phyloP scores from a whole-genome alignment of 1,140 invertebrate genomes.

The Drosophila busckii region DNA sequence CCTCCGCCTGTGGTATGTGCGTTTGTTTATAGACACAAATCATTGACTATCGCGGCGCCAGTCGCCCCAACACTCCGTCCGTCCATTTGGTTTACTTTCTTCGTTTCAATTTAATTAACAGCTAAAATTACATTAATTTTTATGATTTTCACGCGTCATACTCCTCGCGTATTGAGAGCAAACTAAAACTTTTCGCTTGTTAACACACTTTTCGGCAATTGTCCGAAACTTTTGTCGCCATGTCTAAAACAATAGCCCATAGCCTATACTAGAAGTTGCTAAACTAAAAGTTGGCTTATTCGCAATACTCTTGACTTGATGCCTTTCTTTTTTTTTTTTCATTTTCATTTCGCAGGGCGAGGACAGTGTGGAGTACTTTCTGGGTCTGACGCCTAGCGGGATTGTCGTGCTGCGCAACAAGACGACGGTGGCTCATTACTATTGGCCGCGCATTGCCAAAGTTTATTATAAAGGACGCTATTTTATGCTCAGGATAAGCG shows the following conservation, averaged over 20 bases:
- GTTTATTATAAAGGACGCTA: constrained; percentile 97
- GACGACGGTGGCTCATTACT: constrained; percentile 98
- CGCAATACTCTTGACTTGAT: no score
- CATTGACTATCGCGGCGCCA: constrained; percentile 72
- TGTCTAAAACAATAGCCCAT: constrained; percentile 32
- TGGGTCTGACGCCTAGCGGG: constrained; percentile 98
- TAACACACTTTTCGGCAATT: constrained; percentile 61
- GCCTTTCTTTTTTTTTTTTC: constrained; percentile 41
- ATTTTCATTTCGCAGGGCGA: constrained; percentile 86
- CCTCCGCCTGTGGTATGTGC: constrained; percentile 57
- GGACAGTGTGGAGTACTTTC: constrained; percentile 97
- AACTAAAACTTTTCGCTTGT: constrained; percentile 53
- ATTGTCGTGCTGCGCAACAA: constrained; percentile 97
- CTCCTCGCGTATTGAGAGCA: no score
- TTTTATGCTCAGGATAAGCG: constrained; percentile 96
- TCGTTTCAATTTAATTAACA: constrained; percentile 73
- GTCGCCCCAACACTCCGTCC: constrained; percentile 24
- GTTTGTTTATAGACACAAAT: constrained; percentile 75
- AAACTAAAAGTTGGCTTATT: constrained; percentile 36
- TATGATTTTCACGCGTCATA: constrained; percentile 36
- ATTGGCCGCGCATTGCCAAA: constrained; percentile 98
- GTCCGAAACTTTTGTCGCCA: constrained; percentile 44
- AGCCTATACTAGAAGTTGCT: constrained; percentile 34
- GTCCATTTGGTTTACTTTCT: constrained; percentile 8
- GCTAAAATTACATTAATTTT: constrained; percentile 61